Evolutionary conservation across 2,888 invertebrate species (phyloP).

Genomic region (Lithodes maja): DNA sequence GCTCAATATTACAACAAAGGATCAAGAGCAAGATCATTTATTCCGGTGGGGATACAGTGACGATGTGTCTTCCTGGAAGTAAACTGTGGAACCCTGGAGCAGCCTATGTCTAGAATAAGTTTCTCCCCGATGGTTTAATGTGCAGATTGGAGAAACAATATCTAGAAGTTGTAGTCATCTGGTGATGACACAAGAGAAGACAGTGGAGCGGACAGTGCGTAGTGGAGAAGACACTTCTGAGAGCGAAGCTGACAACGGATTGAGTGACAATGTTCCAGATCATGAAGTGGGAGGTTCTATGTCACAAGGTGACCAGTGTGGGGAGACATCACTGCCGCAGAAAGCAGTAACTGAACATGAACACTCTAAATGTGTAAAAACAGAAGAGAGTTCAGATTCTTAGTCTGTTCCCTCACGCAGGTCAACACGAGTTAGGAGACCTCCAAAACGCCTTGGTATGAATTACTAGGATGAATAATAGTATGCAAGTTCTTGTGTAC

Average conservation of each 20-base stretch:
- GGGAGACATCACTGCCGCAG: background rate
- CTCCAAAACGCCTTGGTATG: background rate
- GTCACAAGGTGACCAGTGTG: background rate
- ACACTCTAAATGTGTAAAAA: background rate
- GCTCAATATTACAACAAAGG: constrained; percentile 6
- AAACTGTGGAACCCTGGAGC: constrained; percentile 3
- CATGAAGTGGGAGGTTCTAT: background rate
- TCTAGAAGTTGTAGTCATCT: constrained; percentile 1
- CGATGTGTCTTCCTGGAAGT: background rate
- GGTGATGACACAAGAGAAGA: background rate
- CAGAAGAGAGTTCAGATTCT: background rate
- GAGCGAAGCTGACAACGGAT: background rate
- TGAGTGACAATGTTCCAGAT: background rate
- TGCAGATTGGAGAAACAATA: background rate
- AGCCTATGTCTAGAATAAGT: background rate
- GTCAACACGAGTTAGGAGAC: constrained; percentile 3
- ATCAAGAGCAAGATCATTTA: background rate
- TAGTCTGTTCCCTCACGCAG: background rate
- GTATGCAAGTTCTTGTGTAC: background rate
- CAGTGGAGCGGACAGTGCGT: background rate
- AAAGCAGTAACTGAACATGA: background rate
- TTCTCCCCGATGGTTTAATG: background rate
- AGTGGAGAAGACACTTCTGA: background rate
- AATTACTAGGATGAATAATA: background rate
- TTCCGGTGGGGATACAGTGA: background rate